Base-by-base conservation (phyloP, 2,113 vertebrate genomes). In the Dipodomys spectabilis region DNA sequence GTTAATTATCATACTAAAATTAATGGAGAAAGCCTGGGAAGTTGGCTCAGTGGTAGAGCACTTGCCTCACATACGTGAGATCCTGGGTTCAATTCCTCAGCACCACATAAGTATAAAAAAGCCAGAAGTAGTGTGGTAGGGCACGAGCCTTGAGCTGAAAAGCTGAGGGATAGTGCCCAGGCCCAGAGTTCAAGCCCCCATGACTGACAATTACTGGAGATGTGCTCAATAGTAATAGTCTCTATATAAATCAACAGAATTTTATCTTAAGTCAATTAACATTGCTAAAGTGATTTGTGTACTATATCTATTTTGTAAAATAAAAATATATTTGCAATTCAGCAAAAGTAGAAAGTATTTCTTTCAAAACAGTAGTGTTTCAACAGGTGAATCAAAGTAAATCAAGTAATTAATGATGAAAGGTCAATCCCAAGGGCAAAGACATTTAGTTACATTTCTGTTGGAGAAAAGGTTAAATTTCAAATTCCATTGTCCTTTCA, bases 331-430 rank as follows among this genome's bases (percentile, higher is more conserved):
- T 90, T 94, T 91, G 22, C 57, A 75, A 69, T 82, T 88, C 68
- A 94, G 25, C 1, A 65, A 5, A 81, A 68, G 2, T 5, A 69
- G 22, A 86, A 13, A 23, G 30, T 0, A 82, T 93, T 86, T 82
- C 2, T 79, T 19, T 82, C 39, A 95, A 83, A 90, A 39, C 19
- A 88, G 8, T 32, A 83, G 20, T 67, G 1, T 77, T 91, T 86
- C 81, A 82, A 69, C 30, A 7, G 72, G n/a, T 4, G 4, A 69
- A 81, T 65, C 7, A 73, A 81, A 88, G 49, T 82, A 88, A 86
- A 82, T 23, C 72, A 39, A 94, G 85, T 82, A 88, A 87, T 91
- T 92, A 93, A 90, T 73, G 16, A 2, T 82, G 13, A 57, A 75
- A 88, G 5, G 39, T 85, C 22, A 96, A 23, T 5, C 7, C 28